Conservation (phyloP, 2,113 vertebrate species). For the Oxyura jamaicensis region DNA sequence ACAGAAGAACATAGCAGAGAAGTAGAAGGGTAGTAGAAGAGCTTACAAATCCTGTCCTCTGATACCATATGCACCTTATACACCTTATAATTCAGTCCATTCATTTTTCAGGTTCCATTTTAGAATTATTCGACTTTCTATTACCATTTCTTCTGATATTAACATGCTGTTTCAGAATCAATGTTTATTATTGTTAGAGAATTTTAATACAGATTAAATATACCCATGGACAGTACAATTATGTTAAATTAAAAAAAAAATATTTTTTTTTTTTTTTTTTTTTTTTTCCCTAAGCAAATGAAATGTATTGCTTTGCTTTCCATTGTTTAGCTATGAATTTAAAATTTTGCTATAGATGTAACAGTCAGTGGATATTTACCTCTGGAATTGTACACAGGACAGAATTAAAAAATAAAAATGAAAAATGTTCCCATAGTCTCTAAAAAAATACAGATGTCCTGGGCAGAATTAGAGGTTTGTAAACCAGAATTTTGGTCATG, state of each 20-base stretch:
- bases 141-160: not conserved
- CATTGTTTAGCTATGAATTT: not conserved
- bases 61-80: not conserved
- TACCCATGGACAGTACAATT: not conserved
- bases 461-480: not conserved
- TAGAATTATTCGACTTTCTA: not conserved
- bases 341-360: not conserved
- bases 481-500: not conserved
- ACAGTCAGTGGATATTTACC: not conserved
- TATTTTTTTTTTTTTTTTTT: not conserved
- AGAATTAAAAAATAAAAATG: not conserved
- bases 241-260: not conserved
- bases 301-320: not conserved
- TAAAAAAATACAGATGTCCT: accelerated
- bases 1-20: not conserved
- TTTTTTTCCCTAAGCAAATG: not conserved
- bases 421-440: not conserved
- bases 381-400: not conserved
- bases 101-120: not conserved
- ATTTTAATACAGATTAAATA: not conserved
- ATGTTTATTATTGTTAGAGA: not conserved
- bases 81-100: not conserved
- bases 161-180: not conserved
- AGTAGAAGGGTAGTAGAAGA: not conserved
- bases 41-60: not conserved